Conservation (phyloP, 2,113 vertebrate species). For the Phoxinus phoxinus region DNA sequence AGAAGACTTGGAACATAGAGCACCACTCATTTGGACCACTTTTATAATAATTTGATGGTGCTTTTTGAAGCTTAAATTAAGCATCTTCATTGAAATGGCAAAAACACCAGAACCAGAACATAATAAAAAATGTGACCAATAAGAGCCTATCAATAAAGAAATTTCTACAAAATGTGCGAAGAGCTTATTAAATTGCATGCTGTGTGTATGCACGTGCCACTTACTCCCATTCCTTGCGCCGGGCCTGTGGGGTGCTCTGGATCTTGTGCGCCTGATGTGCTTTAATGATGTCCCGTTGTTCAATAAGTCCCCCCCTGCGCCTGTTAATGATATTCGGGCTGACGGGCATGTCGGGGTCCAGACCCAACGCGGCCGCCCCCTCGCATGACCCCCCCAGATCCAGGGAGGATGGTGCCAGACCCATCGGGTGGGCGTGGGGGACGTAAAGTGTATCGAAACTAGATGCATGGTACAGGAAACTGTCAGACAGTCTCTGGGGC, state of each 20-base stretch:
- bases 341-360: conserved; percentile 76
- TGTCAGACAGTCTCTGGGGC: conserved; percentile 74
- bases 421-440: conserved; percentile 63
- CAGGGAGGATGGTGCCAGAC: conserved; percentile 67
- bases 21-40: background rate
- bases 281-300: conserved; percentile 95
- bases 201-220: conserved; percentile 66
- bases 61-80: background rate
- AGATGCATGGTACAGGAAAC: conserved; percentile 66
- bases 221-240: conserved; percentile 98
- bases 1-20: background rate
- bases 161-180: background rate
- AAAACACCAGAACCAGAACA: background rate
- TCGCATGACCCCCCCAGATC: conserved; percentile 72
- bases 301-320: conserved; percentile 90
- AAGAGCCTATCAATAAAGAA: background rate
- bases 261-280: conserved; percentile 97
- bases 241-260: conserved; percentile 94
- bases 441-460: conserved; percentile 82
- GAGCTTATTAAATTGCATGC: background rate
- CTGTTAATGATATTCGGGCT: conserved; percentile 91
- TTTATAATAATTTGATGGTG: background rate
- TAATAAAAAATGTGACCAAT: background rate
- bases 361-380: conserved; percentile 61
- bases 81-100: background rate